These are phyloP conservation scores for Thyatira batis DNA, from an alignment of 2,888 invertebrate genomes.

Conservation along the genomic window DNA sequence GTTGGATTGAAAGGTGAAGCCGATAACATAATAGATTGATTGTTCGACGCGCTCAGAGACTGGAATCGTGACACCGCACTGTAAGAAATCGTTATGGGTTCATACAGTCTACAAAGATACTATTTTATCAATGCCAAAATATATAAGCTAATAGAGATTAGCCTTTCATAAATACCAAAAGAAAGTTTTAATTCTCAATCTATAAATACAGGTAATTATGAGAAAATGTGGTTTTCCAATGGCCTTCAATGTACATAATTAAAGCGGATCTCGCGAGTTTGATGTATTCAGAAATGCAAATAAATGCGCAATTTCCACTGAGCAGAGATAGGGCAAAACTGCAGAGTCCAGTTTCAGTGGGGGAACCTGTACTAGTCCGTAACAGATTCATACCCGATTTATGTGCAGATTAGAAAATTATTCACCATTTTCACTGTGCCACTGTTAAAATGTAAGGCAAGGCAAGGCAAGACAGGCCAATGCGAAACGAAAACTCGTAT, in stretches of 20 bases:
- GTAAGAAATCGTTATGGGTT: no score
- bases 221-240: constrained; percentile 2
- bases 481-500: constrained; percentile 5
- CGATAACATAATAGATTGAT: no score
- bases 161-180: no score
- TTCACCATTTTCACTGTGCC: constrained; percentile 33
- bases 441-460: constrained; percentile 17
- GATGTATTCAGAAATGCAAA: constrained; percentile 36
- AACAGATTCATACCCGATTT: constrained; percentile 16
- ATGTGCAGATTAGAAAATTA: constrained; percentile 31
- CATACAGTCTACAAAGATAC: no score
- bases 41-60: no score
- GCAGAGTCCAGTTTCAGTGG: constrained; percentile 13
- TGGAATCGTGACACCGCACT: no score
- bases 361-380: constrained; percentile 18
- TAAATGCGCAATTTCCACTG: constrained; percentile 35
- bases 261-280: constrained; percentile 16
- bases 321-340: constrained; percentile 27
- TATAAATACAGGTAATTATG: not conserved
- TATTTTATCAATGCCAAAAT: no score
- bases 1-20: no score
- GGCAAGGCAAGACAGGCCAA: no score
- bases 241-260: constrained; percentile 6
- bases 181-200: not conserved
- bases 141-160: no score